Percentiles rank a stretch among this genome's conserved stretches.
These are phyloP conservation scores for Parascotia fuliginaria DNA, from an alignment of 2,888 invertebrate species.

Conservation along the genomic window DNA sequence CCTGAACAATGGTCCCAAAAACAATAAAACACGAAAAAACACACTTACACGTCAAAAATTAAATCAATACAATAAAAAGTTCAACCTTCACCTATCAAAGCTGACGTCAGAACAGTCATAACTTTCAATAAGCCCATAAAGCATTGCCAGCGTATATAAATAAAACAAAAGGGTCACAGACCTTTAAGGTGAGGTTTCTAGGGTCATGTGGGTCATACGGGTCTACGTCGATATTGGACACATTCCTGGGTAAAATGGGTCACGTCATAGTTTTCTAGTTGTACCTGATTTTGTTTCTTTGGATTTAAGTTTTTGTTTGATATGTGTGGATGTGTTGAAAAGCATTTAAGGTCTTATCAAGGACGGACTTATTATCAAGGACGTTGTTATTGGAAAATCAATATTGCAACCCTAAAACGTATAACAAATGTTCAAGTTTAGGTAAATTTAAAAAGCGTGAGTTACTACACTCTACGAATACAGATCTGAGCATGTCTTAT, in stretches of 20 bases:
- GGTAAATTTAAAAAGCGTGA: no score
- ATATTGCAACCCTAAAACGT: no score
- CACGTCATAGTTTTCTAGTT: slow-evolving; percentile 17
- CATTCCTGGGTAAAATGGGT: slow-evolving; percentile 31
- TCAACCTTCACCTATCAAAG: slow-evolving; percentile 11
- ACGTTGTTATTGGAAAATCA: no score
- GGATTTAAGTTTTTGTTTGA: no score
- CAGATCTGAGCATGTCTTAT: no score
- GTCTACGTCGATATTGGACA: slow-evolving; percentile 35
- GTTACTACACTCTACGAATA: no score
- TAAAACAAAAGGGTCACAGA: slow-evolving; percentile 26
- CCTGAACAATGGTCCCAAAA: no score
- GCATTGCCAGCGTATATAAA: slow-evolving; percentile 36
- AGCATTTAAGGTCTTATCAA: no score
- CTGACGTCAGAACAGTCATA: slow-evolving; percentile 25
- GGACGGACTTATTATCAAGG: no score
- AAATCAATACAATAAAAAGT: slow-evolving; percentile 1
- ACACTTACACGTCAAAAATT: not conserved
- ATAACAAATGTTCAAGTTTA: no score
- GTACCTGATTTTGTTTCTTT: slow-evolving; percentile 9
- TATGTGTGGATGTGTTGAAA: no score
- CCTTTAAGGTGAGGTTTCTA: slow-evolving; percentile 19
- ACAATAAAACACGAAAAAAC: no score
- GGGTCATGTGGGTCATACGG: slow-evolving; percentile 3
- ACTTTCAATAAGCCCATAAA: slow-evolving; percentile 34